Base-by-base conservation (phyloP, 2,113 vertebrate genomes). In the Leucosticte australis region DNA sequence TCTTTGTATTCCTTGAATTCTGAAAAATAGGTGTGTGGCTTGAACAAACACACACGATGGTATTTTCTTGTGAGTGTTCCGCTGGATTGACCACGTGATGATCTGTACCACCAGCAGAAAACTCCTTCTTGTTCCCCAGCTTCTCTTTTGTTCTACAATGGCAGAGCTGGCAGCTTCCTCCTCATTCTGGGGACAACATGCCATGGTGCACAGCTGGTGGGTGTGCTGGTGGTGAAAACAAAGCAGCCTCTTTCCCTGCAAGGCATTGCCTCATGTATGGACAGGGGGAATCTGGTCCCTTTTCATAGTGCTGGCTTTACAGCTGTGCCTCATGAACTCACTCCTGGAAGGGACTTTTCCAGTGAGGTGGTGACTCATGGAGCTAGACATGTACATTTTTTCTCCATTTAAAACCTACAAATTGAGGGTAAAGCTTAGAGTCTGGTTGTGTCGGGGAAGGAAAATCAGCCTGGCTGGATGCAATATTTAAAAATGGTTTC, bases 11-110 rank as follows among this genome's bases (percentile, higher is more conserved):
- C 74, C 14, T 96, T 88, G 89, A 83, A 78, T n/a, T 63, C 75
- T 60, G 83, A 82, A 97, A 95, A 97, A 90, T 17, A 96, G 52
- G 15, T 24, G 30, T 53, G 83, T 87, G 83, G 46, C 49, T 55
- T 86, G 37, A 69, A 93, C 11, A 67, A 90, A 76, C 9, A 19
- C 28, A 81, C 6, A 13, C 4, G 4, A 76, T 87, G 14, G 9
- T 68, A 81, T 67, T 91, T 89, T 89, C 87, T 75, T 65, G 35
- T 23, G 85, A 65, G 47, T 41, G 62, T 57, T 46, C 64, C 2
- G 33, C n/a, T 63, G 92, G 88, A 85, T 76, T 56, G 86, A 75
- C 68, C 63, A 28, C 21, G 47, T 4, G 42, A 75, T 74, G 71
- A 83, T n/a, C 90, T 62, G 82, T 83, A 56, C 67, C 0, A 0